Percentiles rank a stretch among this genome's conserved stretches.
Conservation (phyloP, 2,113 vertebrate species). For the Lynx canadensis region DNA sequence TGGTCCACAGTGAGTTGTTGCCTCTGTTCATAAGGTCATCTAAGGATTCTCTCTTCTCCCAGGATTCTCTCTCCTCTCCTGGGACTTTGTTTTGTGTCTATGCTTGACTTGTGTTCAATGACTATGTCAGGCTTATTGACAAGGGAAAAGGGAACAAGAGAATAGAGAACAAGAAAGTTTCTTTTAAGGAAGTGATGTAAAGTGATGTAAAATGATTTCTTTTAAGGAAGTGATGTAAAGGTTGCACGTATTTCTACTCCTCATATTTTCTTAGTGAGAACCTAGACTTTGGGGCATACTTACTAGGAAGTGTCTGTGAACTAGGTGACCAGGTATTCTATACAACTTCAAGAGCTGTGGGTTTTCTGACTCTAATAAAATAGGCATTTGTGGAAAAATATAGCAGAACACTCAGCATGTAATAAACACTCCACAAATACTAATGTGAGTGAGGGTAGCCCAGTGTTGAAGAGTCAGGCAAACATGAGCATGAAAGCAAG, state of each 20-base stretch:
- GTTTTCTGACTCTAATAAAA: not conserved
- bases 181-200: not conserved
- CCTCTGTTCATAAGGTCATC: not conserved
- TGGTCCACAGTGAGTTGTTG: not conserved
- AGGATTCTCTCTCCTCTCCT: not conserved
- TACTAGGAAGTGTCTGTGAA: not conserved
- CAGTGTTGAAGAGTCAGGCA: not conserved
- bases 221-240: not conserved
- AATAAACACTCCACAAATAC: not conserved
- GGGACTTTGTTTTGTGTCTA: not conserved
- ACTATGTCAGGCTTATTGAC: not conserved
- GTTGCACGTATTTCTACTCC: not conserved
- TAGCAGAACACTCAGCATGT: accelerated
- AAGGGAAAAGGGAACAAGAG: not conserved
- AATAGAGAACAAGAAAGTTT: not conserved
- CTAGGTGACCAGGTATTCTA: not conserved
- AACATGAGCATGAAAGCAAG: not conserved
- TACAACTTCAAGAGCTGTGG: not conserved
- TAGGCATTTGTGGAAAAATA: not conserved
- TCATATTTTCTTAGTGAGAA: not conserved
- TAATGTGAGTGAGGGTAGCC: not conserved
- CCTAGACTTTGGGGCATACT: not conserved
- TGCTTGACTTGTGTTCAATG: not conserved
- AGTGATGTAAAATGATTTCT: not conserved
- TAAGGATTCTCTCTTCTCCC: not conserved